A percentile compares a stretch with the other conserved stretches of the same genome.
phyloP scores from a whole-genome alignment of 1,140 invertebrate species.

The Rhopalosiphum maidis region DNA sequence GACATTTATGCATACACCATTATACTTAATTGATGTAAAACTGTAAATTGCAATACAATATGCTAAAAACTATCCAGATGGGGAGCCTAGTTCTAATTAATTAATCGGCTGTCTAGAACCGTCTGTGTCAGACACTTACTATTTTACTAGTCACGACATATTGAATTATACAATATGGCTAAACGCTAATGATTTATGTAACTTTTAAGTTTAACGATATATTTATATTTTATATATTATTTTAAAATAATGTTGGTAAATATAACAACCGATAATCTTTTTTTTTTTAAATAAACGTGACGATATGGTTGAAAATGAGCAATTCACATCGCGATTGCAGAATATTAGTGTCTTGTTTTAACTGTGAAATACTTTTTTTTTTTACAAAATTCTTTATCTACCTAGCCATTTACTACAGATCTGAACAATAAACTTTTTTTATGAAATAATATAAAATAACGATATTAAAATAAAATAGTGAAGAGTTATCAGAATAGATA shows the following conservation, averaged over 20 bases:
- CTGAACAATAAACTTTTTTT: neutral
- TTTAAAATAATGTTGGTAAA: neutral
- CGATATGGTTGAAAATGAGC: neutral
- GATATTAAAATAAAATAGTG: neutral
- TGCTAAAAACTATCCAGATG: neutral
- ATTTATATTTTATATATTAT: neutral
- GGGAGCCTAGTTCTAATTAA: neutral
- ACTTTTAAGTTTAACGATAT: neutral
- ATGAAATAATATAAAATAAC: neutral
- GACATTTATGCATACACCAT: neutral
- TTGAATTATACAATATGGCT: neutral
- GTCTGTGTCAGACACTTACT: neutral
- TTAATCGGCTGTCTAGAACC: neutral
- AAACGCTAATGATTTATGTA: neutral
- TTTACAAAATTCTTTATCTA: no score
- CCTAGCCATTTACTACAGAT: neutral
- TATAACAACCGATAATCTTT: neutral
- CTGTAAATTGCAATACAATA: neutral
- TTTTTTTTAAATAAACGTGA: neutral
- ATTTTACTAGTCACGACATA: neutral
- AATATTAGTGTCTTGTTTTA: neutral
- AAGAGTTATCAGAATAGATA: neutral
- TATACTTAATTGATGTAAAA: neutral
- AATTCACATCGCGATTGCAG: neutral
- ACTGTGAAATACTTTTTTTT: neutral